A percentile compares a stretch with the other conserved stretches of the same genome.
These are phyloP conservation scores for Fopius arisanus DNA, from an alignment of 1,140 invertebrate species.

Conservation along the genomic window DNA sequence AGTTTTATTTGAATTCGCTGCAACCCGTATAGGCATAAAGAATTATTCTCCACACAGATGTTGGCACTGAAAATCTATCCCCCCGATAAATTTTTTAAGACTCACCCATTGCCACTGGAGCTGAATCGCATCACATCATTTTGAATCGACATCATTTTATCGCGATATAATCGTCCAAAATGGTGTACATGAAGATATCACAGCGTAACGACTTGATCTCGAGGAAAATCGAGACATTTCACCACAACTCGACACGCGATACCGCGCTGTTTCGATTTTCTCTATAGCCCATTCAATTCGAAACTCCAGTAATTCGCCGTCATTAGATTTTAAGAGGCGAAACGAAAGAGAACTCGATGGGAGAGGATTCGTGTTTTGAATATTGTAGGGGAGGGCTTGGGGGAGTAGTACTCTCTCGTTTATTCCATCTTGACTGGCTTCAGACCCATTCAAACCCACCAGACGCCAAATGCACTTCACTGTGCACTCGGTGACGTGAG, in stretches of 20 bases:
- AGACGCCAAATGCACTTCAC: neutral
- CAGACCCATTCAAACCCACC: neutral
- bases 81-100: neutral
- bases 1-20: neutral
- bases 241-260: neutral
- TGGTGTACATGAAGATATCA: neutral
- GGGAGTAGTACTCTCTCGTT: neutral
- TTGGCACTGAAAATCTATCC: neutral
- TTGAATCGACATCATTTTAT: neutral
- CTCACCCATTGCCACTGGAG: neutral
- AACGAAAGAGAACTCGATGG: neutral
- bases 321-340: constrained; percentile 4
- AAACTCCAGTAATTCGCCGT: neutral
- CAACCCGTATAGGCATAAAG: neutral
- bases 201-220: neutral
- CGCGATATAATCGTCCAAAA: neutral
- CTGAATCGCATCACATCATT: neutral
- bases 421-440: neutral
- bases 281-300: neutral
- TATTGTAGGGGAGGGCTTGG: neutral
- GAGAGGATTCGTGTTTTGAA: constrained; percentile 14
- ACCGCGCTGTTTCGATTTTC: neutral
- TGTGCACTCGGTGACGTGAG: constrained; percentile 10
- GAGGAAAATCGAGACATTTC: neutral
- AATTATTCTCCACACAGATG: neutral